Base-by-base conservation (phyloP, 2,888 invertebrate genomes). In the Leptodirus hochenwartii region DNA sequence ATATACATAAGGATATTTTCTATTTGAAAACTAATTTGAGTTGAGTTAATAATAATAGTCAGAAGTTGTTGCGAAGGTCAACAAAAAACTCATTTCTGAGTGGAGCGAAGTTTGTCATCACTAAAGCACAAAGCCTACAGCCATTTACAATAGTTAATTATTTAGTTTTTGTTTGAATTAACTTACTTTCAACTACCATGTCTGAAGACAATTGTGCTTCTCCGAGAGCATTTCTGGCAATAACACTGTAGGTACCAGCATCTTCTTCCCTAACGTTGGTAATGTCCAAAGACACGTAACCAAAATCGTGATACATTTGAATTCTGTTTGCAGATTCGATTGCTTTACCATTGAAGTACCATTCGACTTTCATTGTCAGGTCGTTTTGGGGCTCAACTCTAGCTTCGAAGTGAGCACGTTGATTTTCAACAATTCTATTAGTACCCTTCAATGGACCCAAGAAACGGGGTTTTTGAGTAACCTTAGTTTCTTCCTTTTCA, bases 321-420 rank as follows among this genome's bases (percentile, higher is more conserved):
- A 88, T 95, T 42, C 95, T 73, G 47, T 80, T 85, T 20, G 87
- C 87, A 35, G 75, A 72, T 48, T 77, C 79, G 34, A 98, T 76
- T 36, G 85, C 75, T 50, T 81, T 76, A 30, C 90, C 93, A 56
- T 98, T 93, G 47, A 87, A 87, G 52, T 87, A 91, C 96, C 96
- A 98, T 59, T 95, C 93, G 37, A 90, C 77, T 47, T 69, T 70
- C 76, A 96, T 77, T 12, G 80, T 79, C 15, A 88, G 67, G 57
- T 96, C 96, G 49, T 80, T 88, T 54, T 90, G 82, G 2, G 95
- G 96, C 48, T 90, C 87, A 27, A 96, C 82, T 38, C 91, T 75
- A 4, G 82, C 85, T 61, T 93, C 93, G 49, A 93, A 88, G 48
- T 93, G 91, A 39, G 90, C 88, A 27, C 84, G 69, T 60, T 91